Evolutionary conservation across 2,113 vertebrate genomes (phyloP).

Genomic region (Neopipo cinnamomea): DNA sequence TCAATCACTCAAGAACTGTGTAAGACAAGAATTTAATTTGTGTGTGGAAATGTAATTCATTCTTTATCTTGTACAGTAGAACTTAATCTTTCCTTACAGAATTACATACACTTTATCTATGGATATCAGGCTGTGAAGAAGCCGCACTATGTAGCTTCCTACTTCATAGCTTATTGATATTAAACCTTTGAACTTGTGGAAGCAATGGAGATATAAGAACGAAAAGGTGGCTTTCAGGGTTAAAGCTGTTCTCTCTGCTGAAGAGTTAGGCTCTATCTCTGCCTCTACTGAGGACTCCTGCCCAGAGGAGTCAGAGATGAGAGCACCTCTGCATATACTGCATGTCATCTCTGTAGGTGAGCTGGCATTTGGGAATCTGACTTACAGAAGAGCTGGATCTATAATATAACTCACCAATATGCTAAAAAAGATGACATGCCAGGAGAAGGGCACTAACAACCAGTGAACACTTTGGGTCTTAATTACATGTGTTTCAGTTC

Average conservation of each 20-base stretch:
- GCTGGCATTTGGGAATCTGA: neutral
- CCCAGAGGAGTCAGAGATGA: neutral
- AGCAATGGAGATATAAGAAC: neutral
- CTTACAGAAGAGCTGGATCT: neutral
- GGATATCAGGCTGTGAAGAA: neutral
- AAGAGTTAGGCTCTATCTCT: neutral
- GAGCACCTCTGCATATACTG: neutral
- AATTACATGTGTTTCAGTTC: neutral
- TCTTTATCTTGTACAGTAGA: rapidly evolving
- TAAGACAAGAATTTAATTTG: neutral
- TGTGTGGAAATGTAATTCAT: neutral
- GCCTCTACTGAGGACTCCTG: neutral
- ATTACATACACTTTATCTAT: neutral
- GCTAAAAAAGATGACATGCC: neutral
- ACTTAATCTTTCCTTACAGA: neutral
- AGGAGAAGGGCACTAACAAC: neutral
- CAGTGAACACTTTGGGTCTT: neutral
- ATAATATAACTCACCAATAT: neutral
- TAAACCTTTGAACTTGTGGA: too few species aligned
- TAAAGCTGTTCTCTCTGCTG: neutral
- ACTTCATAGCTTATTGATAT: too few species aligned
- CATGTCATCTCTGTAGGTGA: neutral
- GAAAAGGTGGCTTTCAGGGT: neutral
- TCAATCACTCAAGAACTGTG: neutral
- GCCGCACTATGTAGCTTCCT: neutral